Evolutionary conservation across 2,113 vertebrate genomes (phyloP).

Genomic region (Orientallactaga bullata): DNA sequence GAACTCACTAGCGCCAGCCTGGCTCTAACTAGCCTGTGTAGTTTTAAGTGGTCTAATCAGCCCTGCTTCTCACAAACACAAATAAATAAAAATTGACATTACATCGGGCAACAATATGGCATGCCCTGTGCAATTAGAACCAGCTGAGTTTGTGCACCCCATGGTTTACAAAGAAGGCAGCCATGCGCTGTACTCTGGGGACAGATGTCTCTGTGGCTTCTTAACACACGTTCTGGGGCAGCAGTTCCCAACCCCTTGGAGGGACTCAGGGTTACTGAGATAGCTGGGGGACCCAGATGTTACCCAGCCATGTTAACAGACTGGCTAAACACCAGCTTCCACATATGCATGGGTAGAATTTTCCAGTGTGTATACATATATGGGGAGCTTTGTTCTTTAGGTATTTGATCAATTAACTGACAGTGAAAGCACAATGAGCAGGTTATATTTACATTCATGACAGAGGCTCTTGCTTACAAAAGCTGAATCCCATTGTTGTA

Average conservation of each 20-base stretch:
- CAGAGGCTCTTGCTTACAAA: neutral
- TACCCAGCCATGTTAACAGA: neutral
- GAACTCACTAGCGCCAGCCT: slow-evolving; percentile 77
- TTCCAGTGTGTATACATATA: neutral
- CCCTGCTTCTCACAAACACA: slow-evolving; percentile 74
- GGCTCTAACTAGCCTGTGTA: slow-evolving; percentile 69
- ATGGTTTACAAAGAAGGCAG: slow-evolving; percentile 64
- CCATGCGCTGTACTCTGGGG: slow-evolving; percentile 67
- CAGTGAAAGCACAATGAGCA: neutral
- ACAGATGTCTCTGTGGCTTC: slow-evolving; percentile 72
- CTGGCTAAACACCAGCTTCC: slow-evolving; percentile 2
- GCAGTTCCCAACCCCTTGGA: neutral
- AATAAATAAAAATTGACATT: slow-evolving; percentile 78
- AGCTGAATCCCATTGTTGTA: neutral
- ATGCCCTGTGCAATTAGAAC: slow-evolving; percentile 64
- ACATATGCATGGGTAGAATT: neutral
- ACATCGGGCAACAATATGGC: slow-evolving; percentile 68
- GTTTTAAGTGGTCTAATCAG: slow-evolving; percentile 78
- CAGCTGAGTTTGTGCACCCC: slow-evolving; percentile 75
- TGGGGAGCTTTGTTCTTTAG: slow-evolving; percentile 5
- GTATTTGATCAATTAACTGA: slow-evolving; percentile 51
- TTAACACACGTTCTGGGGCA: slow-evolving; percentile 39
- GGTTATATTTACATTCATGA: neutral
- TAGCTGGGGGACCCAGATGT: neutral
- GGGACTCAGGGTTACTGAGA: neutral